Evolutionary conservation across 2,797 vertebrate species (phyloP), one percentile per base, ranked within the genome.

Genomic region (Rhinatrema bivittatum): DNA sequence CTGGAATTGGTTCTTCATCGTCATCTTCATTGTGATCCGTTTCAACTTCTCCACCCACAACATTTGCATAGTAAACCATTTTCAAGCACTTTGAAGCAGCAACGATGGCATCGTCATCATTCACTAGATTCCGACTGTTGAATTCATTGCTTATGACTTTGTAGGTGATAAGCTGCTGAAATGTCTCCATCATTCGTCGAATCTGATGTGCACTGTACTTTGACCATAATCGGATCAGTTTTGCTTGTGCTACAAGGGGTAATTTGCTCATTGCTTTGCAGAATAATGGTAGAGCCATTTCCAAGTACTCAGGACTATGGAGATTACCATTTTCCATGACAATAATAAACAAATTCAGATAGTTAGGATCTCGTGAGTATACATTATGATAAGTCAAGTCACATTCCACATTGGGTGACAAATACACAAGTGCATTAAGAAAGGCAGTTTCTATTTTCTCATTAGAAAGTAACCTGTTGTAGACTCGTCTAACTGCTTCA

Each of bases 261-360:
- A 99, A 84, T 62, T 94, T 94, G 73, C 91, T 91, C 94, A 98
- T 97, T 11, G 93, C 93, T 78, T 95, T 97, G 84, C 96, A 98
- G 75, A 99, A 94, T 50, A 93, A 83, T 0, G 96, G 95, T 62
- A 98, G 56, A 0, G 93, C 96, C 62, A 93, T 87, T 62, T 99
- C 95, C 60, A 99, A 85, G 52, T 98, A 99, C 62, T 98, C 96
- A 2, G 96, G 96, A 66, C 96, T 98, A 70, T 99, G 96, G 32
- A 98, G 93, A 74, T 97, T 99, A 44, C 80, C 74, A 57, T 99
- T 99, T 78, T 99, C 96, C 92, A 98, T 91, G 57, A 99, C 85
- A 1, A 97, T 93, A 54, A 97, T 72, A 69, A 98, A 98, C 68
- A 99, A 81, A 56, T 99, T 99, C 58, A 98, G 82, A 73, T 99